phyloP scores from a whole-genome alignment of 2,113 vertebrate genomes.

The Etia nguti region DNA sequence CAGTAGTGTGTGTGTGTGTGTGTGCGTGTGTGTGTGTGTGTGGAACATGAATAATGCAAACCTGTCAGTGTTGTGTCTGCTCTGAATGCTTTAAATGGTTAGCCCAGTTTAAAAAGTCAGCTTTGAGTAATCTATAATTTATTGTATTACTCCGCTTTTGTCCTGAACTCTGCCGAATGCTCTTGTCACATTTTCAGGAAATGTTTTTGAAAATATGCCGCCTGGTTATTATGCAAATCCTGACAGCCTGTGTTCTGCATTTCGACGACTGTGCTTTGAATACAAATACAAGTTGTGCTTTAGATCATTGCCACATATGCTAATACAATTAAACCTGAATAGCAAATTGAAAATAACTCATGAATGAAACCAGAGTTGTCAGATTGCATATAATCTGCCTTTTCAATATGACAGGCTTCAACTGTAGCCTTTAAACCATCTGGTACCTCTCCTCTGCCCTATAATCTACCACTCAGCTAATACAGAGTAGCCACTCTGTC shows the following conservation, averaged over 20 bases:
- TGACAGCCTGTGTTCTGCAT: conserved; percentile 30
- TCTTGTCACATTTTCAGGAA: conserved; percentile 28
- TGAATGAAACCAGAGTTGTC: neutral
- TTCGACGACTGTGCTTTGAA: conserved; percentile 17
- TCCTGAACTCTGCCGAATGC: conserved; percentile 32
- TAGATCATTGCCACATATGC: neutral
- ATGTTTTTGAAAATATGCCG: conserved; percentile 22
- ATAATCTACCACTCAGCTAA: neutral
- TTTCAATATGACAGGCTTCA: neutral
- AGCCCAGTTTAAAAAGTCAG: conserved; percentile 58
- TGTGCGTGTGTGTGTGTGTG: neutral
- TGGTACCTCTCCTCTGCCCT: neutral
- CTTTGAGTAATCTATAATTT: conserved; percentile 61
- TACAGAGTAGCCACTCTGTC: neutral
- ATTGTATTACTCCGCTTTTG: conserved; percentile 35
- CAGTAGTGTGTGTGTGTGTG: neutral
- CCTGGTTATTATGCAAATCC: conserved; percentile 30
- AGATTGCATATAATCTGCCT: neutral
- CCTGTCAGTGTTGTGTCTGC: conserved; percentile 50
- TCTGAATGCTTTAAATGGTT: conserved; percentile 48
- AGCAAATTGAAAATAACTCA: neutral
- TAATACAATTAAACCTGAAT: conserved; percentile 13
- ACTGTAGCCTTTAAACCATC: neutral
- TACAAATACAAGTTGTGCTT: conserved; percentile 16
- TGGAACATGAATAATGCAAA: conserved; percentile 58